Evolutionary conservation across 2,797 vertebrate genomes (phyloP), one percentile per base, ranked within the genome.

Genomic region (Catharus ustulatus): DNA sequence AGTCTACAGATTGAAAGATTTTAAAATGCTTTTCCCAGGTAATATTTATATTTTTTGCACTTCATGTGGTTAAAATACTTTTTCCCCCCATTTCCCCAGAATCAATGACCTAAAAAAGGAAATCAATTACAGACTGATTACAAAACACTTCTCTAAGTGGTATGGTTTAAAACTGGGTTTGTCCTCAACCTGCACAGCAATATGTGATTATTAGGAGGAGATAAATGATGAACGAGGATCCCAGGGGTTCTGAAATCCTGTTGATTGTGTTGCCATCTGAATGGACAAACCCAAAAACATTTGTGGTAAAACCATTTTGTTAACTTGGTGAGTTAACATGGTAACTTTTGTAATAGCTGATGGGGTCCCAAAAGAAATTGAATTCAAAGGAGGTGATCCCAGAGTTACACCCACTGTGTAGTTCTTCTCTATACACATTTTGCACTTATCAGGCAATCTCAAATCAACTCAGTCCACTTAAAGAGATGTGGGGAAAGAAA

Each of bases 81-180:
- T 5, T 7, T 0, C 2, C 2, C 11, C 6, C 14, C 4, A 7
- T 3, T 54, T 40, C 14, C 32, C 38, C 43, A 11, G 13, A 69
- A 68, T 10, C 40, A 81, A 63, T 78, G 27, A n/a, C 32, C 55
- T 20, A 6, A 16, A 72, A 59, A 43, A n/a, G 45, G 29, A 48
- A 71, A 42, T 11, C 9, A 38, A 18, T 51, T 66, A 84, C 63
- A 64, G 38, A 46, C 3, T 26, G 49, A 64, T 64, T 68, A 75
- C 24, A 68, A 88, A 90, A 68, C 27, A 58, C 13, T 52, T 80
- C 45, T 79, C 22, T 7, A 58, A 72, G 51, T 11, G 9, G 8
- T 52, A 27, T 1, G 8, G 13, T 64, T 86, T 64, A 71, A 86
- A 88, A 32, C 40, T 9, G 11, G 51, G 69, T 81, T 78, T 72